These are phyloP conservation scores for Lota lota DNA, from an alignment of 2,113 vertebrate species.

Conservation along the genomic window DNA sequence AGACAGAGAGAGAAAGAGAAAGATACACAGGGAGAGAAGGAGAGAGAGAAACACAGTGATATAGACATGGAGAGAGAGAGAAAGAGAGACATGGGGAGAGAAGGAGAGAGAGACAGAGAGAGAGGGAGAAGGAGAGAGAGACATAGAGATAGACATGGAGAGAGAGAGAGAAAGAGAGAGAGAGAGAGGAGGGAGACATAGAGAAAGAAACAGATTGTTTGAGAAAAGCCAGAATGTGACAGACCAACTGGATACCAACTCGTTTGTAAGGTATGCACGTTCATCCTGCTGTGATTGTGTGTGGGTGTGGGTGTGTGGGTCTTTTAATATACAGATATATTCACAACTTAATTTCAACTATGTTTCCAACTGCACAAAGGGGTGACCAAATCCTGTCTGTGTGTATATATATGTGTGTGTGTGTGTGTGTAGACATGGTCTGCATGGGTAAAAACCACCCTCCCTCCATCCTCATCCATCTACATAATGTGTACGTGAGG, in stretches of 20 bases:
- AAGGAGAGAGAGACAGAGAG: neutral
- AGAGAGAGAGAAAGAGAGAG: constrained; percentile 3
- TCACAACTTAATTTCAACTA: no score
- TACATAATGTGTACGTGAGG: no score
- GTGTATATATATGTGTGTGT: no score
- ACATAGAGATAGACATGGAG: neutral
- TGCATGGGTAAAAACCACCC: no score
- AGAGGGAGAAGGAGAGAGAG: constrained; percentile 15
- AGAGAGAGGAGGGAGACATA: constrained; percentile 13
- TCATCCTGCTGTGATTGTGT: neutral
- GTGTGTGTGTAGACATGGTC: neutral
- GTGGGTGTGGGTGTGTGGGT: constrained; percentile 4
- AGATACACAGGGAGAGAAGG: neutral
- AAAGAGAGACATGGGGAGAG: constrained; percentile 11
- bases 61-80: neutral
- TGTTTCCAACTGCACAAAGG: no score
- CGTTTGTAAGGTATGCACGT: neutral
- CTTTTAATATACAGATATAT: neutral
- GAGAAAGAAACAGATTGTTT: neutral
- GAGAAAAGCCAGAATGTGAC: neutral
- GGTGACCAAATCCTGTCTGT: no score
- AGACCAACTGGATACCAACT: neutral
- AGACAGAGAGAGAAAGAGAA: neutral
- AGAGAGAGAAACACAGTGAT: neutral
- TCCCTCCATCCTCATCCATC: no score